Percentiles rank a stretch among this genome's conserved stretches.
phyloP scores from a whole-genome alignment of 2,888 invertebrate genomes.

The Smittia aterrima region DNA sequence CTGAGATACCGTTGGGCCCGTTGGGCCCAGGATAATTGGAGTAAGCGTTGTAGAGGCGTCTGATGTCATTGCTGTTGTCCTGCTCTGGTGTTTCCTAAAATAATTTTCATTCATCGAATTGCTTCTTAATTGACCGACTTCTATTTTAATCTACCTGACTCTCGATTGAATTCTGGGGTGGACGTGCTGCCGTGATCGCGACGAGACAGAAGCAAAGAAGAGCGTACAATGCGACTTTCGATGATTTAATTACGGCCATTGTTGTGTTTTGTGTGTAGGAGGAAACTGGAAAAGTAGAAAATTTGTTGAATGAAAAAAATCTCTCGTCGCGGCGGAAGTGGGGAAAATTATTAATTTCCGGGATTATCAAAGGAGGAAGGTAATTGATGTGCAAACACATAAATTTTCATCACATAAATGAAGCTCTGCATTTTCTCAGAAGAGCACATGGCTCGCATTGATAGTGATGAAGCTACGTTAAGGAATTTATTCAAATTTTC shows the following conservation, averaged over 20 bases:
- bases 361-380: too few species aligned
- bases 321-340: too few species aligned
- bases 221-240: slow-evolving; percentile 42
- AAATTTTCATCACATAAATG: too few species aligned
- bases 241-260: slow-evolving; percentile 28
- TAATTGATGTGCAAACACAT: too few species aligned
- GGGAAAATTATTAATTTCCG: too few species aligned
- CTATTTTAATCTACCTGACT: slow-evolving; percentile 43
- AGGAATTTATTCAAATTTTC: neutral
- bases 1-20: neutral
- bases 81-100: slow-evolving; percentile 25
- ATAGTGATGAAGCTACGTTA: too few species aligned
- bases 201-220: slow-evolving; percentile 32
- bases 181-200: slow-evolving; percentile 42
- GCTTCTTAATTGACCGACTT: neutral
- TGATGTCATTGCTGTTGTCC: slow-evolving; percentile 4
- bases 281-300: too few species aligned
- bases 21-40: neutral
- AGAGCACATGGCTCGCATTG: too few species aligned
- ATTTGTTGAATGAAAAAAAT: too few species aligned
- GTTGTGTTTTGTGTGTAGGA: neutral
- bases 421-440: too few species aligned
- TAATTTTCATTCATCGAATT: neutral
- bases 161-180: slow-evolving; percentile 44
- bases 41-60: slow-evolving; percentile 27